These are phyloP conservation scores for Diuraphis noxia DNA, from an alignment of 1,140 invertebrate species.

Conservation along the genomic window DNA sequence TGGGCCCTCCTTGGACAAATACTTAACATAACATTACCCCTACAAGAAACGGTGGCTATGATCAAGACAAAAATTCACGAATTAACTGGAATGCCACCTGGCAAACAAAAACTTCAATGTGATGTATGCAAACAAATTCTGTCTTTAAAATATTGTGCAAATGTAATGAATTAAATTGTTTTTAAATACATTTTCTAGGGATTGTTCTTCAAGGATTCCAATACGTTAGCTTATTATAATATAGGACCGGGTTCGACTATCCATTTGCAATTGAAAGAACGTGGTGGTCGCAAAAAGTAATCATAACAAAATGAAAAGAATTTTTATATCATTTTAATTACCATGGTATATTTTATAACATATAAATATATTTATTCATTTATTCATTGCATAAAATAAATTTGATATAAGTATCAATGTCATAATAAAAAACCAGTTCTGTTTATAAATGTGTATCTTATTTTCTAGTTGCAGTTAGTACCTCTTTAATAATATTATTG, in stretches of 20 bases:
- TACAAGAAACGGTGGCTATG: conserved; percentile 79
- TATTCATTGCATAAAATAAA: conserved; percentile 16
- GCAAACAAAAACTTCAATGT: conserved; percentile 94
- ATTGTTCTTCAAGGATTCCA: conserved; percentile 97
- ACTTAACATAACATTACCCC: conserved; percentile 76
- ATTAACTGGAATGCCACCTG: conserved; percentile 55
- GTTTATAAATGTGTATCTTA: neutral
- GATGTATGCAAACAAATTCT: conserved; percentile 67
- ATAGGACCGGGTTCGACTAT: conserved; percentile 80
- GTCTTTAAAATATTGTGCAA: neutral
- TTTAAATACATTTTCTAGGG: conserved; percentile 69
- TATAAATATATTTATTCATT: conserved; percentile 12
- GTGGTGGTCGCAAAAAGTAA: conserved; percentile 97
- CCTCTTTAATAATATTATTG: conserved; percentile 58
- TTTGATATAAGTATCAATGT: neutral
- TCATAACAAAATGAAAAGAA: conserved; percentile 33
- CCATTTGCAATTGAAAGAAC: conserved; percentile 91
- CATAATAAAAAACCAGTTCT: neutral
- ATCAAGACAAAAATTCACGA: conserved; percentile 65
- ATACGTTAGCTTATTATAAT: conserved; percentile 95
- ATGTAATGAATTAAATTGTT: neutral
- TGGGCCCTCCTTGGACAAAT: conserved; percentile 96
- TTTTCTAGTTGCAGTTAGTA: conserved; percentile 6
- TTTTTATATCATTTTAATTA: neutral
- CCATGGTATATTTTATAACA: neutral